phyloP scores from a whole-genome alignment of 2,888 invertebrate species.

The Phaonia tiefii region DNA sequence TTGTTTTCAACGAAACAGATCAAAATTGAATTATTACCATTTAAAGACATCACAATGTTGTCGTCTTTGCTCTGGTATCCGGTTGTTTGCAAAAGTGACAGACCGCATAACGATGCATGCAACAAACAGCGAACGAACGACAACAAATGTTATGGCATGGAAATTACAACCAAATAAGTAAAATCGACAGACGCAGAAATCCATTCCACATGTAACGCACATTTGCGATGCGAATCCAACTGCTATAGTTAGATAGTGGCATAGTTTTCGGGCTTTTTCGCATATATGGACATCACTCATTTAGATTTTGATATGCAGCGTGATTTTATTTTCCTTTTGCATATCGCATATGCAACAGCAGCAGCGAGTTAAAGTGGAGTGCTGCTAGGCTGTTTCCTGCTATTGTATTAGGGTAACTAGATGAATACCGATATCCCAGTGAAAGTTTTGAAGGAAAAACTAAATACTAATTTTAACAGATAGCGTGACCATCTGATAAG shows the following conservation, averaged over 20 bases:
- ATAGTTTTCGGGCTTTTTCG: constrained; percentile 17
- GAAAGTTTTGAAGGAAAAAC: too few species aligned
- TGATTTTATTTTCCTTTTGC: constrained; percentile 37
- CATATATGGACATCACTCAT: constrained; percentile 53
- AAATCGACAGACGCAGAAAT: constrained; percentile 16
- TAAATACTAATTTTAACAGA: too few species aligned
- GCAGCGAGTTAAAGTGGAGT: neutral
- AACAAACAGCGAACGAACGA: constrained; percentile 5
- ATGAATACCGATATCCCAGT: too few species aligned
- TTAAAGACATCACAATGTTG: constrained; percentile 60
- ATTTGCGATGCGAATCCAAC: constrained; percentile 18
- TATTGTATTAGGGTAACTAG: too few species aligned
- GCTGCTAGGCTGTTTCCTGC: constrained; percentile 3
- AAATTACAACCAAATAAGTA: constrained; percentile 57
- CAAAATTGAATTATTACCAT: constrained; percentile 65
- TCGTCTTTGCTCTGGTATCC: constrained; percentile 53
- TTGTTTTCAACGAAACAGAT: constrained; percentile 2
- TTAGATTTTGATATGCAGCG: constrained; percentile 32
- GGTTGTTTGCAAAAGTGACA: constrained; percentile 47
- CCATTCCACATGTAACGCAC: constrained; percentile 53
- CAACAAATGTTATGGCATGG: constrained; percentile 47
- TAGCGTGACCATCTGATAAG: too few species aligned
- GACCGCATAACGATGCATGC: constrained; percentile 26
- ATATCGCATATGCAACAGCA: constrained; percentile 39
- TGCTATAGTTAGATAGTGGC: constrained; percentile 12